Percentiles rank a stretch among this genome's conserved stretches.
Evolutionary conservation across 2,113 vertebrate genomes (phyloP).

Genomic region (Leucosticte australis): DNA sequence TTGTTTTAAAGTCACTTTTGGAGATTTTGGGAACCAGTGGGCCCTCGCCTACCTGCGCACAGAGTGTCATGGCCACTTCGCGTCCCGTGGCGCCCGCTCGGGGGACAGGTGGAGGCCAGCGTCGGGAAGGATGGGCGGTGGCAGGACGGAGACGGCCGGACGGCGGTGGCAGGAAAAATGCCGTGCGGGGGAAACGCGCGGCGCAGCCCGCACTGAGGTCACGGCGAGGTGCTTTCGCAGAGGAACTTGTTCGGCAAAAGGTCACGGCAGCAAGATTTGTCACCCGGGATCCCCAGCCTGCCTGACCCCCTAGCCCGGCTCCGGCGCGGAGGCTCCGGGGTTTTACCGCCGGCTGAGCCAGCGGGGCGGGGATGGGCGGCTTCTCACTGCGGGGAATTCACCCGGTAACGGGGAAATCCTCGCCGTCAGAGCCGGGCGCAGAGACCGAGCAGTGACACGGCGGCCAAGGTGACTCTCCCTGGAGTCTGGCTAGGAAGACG

Average conservation of each 20-base stretch:
- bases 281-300: not conserved
- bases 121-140: not conserved
- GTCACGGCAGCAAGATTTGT: not conserved
- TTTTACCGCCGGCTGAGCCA: not conserved
- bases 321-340: not conserved
- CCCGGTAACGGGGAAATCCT: not conserved
- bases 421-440: not conserved
- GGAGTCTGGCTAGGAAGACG: fast-evolving
- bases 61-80: not conserved
- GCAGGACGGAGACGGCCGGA: not conserved
- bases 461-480: fast-evolving
- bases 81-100: not conserved
- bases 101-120: not conserved
- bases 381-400: not conserved
- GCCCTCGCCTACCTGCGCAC: not conserved
- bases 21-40: not conserved
- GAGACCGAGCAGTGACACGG: not conserved
- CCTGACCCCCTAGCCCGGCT: fast-evolving
- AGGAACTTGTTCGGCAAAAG: not conserved
- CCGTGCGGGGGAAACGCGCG: not conserved
- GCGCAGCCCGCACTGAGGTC: not conserved
- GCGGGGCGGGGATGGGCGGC: not conserved
- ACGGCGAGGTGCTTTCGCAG: not conserved
- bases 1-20: not conserved
- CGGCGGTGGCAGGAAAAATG: not conserved